Percentiles rank a stretch among this genome's conserved stretches.
Conservation (phyloP, 2,888 invertebrate genomes). For the Tenthredo notha region DNA sequence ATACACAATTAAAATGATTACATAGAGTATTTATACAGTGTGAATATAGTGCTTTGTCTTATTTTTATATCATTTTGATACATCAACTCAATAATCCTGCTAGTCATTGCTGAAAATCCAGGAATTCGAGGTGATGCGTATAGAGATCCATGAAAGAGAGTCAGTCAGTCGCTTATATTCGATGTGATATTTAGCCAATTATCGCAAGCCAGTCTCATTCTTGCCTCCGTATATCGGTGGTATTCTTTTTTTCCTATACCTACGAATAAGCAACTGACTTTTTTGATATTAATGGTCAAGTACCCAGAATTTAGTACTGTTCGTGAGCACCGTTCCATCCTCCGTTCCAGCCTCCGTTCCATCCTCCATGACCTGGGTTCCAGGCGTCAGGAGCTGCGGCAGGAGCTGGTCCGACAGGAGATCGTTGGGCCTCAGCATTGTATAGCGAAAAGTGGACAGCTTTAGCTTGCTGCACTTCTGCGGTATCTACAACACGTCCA, state of each 20-base stretch:
- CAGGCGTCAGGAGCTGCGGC: slow-evolving; percentile 66
- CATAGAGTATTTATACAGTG: slow-evolving; percentile 31
- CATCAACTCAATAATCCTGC: slow-evolving; percentile 6
- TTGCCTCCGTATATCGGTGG: not conserved
- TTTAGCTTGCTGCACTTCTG: slow-evolving; percentile 77
- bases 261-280: slow-evolving; percentile 13
- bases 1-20: slow-evolving; percentile 32
- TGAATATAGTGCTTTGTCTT: not conserved
- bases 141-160: slow-evolving; percentile 42
- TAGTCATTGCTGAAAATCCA: not conserved
- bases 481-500: slow-evolving; percentile 76
- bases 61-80: not conserved
- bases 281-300: slow-evolving; percentile 33
- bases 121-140: not conserved
- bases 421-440: slow-evolving; percentile 70
- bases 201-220: not conserved
- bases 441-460: slow-evolving; percentile 75
- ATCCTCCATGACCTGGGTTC: slow-evolving; percentile 63
- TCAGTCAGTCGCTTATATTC: not conserved
- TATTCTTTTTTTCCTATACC: not conserved
- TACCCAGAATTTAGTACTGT: slow-evolving; percentile 57
- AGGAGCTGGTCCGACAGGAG: slow-evolving; percentile 62
- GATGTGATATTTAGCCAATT: not conserved
- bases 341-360: slow-evolving; percentile 61
- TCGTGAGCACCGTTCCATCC: slow-evolving; percentile 61